Conservation (phyloP, 2,797 vertebrate genomes). For the Tarsius wallacei region DNA sequence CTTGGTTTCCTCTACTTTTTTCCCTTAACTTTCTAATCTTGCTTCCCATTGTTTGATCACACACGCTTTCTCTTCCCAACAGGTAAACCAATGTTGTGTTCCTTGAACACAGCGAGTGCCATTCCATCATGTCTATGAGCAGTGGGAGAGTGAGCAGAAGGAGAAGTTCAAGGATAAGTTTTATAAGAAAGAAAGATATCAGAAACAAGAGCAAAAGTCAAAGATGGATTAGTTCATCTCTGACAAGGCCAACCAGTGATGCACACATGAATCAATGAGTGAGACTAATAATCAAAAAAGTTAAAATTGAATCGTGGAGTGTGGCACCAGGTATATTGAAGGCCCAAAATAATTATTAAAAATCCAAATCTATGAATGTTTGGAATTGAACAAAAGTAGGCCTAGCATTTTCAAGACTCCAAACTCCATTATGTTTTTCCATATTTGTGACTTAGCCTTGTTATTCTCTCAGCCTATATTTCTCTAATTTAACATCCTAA, state of each 20-base stretch:
- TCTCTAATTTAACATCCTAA: neutral
- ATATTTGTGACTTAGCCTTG: neutral
- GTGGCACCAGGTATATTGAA: neutral
- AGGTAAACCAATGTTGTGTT: neutral
- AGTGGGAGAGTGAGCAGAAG: neutral
- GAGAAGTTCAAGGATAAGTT: neutral
- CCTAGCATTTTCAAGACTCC: neutral
- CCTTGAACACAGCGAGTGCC: neutral
- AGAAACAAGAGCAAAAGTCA: neutral
- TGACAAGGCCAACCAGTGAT: neutral
- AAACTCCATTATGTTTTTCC: neutral
- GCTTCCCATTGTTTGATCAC: neutral
- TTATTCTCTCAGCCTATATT: neutral
- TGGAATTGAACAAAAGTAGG: neutral
- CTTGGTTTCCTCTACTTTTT: neutral
- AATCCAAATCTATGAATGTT: neutral
- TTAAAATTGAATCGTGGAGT: neutral
- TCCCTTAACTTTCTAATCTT: neutral
- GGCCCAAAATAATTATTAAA: neutral
- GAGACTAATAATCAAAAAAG: neutral
- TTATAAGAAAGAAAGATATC: neutral
- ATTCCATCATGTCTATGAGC: neutral
- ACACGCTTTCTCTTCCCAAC: neutral
- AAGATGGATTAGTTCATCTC: neutral
- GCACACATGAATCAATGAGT: neutral